Base-by-base conservation (phyloP, 1,140 invertebrate species). In the Drosophila kanapiae region DNA sequence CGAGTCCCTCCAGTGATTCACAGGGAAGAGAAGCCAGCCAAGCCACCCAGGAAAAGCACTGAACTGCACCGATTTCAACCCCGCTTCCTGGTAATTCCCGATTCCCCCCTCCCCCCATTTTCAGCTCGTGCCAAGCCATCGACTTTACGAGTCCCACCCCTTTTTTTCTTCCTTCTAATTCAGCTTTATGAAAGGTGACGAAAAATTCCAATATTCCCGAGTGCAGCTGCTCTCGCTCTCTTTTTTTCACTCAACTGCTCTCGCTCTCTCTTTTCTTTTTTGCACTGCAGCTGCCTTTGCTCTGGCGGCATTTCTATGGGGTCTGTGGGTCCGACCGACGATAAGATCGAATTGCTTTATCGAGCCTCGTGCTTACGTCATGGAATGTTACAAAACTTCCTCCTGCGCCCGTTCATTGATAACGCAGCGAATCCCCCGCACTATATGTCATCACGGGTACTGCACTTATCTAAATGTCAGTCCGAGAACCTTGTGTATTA, bases 301-400 rank as follows among this genome's bases (percentile, higher is more conserved):
- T 74, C 29, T 74, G 56, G 8, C 14, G 60, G 70, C 64, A 84
- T 81, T 78, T 78, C 42, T 78, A 78, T 78, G 75, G 75, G 31
- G 78, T 78, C 40, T 77, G 29, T 54, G 53, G 37, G 45, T 40
- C 6, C 11, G 14, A 61, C 18, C 38, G 40, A 59, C 60, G 84
- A 88, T 84, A 87, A 78, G 77, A 84, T 84, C 84, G 45, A 75
- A 63, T 80, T 69, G 69, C 58, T 71, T 80, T 62, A 64, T 77
- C 63, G 56, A 56, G 43, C 48, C 70, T 18, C 27, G 6, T n/a
- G 57, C 60, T 80, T 75, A 88, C 78, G 77, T 90, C 85, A 87
- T 87, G 80, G 72, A 87, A 78, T 83, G 64, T 71, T 87, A 63
- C 67, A 69, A 57, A 49, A 56, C 63, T 3, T 43, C 45, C 69